Evolutionary conservation across 2,113 vertebrate genomes (phyloP).

Genomic region (Podarcis cretensis): DNA sequence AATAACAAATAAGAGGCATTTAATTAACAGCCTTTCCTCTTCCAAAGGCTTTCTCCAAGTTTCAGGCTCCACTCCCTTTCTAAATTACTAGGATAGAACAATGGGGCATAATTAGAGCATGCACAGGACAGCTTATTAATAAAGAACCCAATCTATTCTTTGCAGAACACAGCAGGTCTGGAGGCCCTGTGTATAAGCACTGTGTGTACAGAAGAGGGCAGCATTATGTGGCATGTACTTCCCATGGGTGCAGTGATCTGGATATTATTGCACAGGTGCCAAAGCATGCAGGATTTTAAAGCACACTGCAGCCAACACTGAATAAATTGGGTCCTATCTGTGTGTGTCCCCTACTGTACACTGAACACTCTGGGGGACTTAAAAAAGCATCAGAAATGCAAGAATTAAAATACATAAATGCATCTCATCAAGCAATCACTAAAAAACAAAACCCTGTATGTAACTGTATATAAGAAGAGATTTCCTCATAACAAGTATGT

Average conservation of each 20-base stretch:
- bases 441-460: no score
- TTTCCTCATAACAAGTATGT: no score
- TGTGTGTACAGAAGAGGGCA: not conserved
- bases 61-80: not conserved
- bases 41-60: not conserved
- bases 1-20: not conserved
- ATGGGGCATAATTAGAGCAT: not conserved
- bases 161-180: not conserved
- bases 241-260: not conserved
- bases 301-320: not conserved
- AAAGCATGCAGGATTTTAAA: not conserved
- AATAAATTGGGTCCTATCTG: not conserved
- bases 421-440: no score
- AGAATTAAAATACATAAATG: no score
- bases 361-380: no score
- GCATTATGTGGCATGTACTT: not conserved
- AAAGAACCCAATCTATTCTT: not conserved
- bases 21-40: not conserved
- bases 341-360: no score
- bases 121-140: not conserved
- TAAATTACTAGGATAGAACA: not conserved
- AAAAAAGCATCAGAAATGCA: no score
- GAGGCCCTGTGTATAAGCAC: no score
- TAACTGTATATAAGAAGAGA: no score
- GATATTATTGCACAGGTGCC: not conserved